Base-by-base conservation (phyloP, 1,140 invertebrate species). In the Megalopta genalis region DNA sequence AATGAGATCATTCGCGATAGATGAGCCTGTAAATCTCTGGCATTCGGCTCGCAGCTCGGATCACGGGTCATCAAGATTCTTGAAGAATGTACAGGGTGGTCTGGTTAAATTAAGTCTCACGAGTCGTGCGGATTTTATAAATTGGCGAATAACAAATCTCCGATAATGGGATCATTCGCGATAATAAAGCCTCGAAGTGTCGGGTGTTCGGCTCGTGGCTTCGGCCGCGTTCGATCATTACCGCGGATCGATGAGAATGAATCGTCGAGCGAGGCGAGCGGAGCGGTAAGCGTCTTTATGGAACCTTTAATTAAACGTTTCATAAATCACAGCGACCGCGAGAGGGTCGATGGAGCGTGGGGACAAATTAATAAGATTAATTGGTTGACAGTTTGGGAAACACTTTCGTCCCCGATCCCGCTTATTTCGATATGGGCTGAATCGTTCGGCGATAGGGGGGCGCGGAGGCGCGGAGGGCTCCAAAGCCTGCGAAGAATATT, bases 351-450 rank as follows among this genome's bases (percentile, higher is more conserved):
- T 46, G 49, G 46, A 54, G 74, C 73, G 52, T 65, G 82, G 80
- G 84, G 88, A 90, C 90, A 90, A 91, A 91, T 91, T 91, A 91
- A 91, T 91, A 91, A 91, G 90, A 91, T 91, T 91, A 91, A 91
- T 91, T 90, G 90, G 89, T 90, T 90, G 90, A 90, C 89, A 90
- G 87, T 85, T 83, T 86, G 75, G 86, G 87, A 90, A 91, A 90
- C 87, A 89, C 84, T 91, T 90, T 90, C 78, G 84, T 66, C 82
- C 63, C 54, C 65, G 67, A 54, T 60, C 74, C 68, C 75, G 68
- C 64, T 81, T 62, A 79, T 80, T 83, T 82, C 77, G 72, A 76
- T 63, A 70, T 68, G 32, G 65, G 49, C 32, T 66, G 78, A 84
- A 74, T 76, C 77, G 62, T 67, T 81, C 42, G 12, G 42, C 42